These are phyloP conservation scores for Pterostichus niger DNA, from an alignment of 2,888 invertebrate genomes.

Conservation along the genomic window DNA sequence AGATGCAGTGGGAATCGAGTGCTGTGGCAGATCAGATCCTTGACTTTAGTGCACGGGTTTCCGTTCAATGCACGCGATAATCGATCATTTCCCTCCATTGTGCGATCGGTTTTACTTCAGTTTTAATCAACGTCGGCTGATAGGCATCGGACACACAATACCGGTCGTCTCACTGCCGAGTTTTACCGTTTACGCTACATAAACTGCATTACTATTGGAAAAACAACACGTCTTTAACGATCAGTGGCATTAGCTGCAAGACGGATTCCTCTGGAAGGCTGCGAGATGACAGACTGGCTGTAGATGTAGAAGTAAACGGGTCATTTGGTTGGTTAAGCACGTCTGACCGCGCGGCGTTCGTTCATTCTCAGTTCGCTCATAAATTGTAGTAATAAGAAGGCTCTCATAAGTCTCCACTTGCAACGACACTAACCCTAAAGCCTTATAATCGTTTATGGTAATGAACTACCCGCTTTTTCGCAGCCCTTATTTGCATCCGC, in stretches of 20 bases:
- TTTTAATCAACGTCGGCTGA: slow-evolving; percentile 60
- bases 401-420: slow-evolving; percentile 52
- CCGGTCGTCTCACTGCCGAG: background rate
- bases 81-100: slow-evolving; percentile 66
- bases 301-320: slow-evolving; percentile 34
- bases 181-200: slow-evolving; percentile 44
- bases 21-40: slow-evolving; percentile 35
- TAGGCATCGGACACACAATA: slow-evolving; percentile 50
- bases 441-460: slow-evolving; percentile 73
- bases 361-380: slow-evolving; percentile 25
- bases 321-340: slow-evolving; percentile 62
- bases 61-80: slow-evolving; percentile 61
- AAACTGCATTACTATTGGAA: slow-evolving; percentile 42
- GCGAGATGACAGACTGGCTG: background rate
- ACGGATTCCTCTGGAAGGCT: background rate
- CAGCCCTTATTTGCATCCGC: slow-evolving; percentile 47
- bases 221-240: slow-evolving; percentile 43
- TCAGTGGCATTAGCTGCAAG: background rate
- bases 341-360: background rate
- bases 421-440: slow-evolving; percentile 68
- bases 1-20: slow-evolving; percentile 36
- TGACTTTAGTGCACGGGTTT: slow-evolving; percentile 46
- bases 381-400: slow-evolving; percentile 62
- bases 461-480: slow-evolving; percentile 69
- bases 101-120: slow-evolving; percentile 58